Conservation (phyloP, 2,113 vertebrate genomes). For the Aythya baeri region DNA sequence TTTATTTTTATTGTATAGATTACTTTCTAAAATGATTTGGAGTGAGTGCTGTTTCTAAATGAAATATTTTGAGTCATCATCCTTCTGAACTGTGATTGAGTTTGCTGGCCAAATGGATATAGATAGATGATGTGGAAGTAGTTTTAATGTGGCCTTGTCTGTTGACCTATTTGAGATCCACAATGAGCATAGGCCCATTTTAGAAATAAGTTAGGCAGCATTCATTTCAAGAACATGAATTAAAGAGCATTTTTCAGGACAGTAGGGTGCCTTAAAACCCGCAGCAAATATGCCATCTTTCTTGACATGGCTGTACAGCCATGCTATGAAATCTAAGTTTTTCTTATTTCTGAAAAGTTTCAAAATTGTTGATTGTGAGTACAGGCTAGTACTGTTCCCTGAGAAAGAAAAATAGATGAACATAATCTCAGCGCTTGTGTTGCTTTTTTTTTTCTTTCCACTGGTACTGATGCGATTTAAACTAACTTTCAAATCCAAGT, state of each 20-base stretch:
- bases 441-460: neutral
- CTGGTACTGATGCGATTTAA: neutral
- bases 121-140: neutral
- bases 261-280: neutral
- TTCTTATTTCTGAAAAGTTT: neutral
- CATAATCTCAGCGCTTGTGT: neutral
- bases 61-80: slow-evolving; percentile 24
- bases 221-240: neutral
- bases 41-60: neutral
- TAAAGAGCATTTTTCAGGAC: neutral
- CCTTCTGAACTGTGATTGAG: neutral
- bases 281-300: neutral
- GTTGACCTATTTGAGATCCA: neutral
- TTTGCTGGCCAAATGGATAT: neutral
- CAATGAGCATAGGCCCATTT: neutral
- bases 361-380: neutral
- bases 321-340: neutral
- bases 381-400: neutral
- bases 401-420: neutral
- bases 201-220: neutral
- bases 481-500: neutral
- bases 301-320: neutral
- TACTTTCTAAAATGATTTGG: slow-evolving; percentile 26
- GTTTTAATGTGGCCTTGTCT: neutral
- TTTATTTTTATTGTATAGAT: slow-evolving; percentile 41